Conservation (phyloP, 2,888 invertebrate species). For the Caenorhabditis afra region DNA sequence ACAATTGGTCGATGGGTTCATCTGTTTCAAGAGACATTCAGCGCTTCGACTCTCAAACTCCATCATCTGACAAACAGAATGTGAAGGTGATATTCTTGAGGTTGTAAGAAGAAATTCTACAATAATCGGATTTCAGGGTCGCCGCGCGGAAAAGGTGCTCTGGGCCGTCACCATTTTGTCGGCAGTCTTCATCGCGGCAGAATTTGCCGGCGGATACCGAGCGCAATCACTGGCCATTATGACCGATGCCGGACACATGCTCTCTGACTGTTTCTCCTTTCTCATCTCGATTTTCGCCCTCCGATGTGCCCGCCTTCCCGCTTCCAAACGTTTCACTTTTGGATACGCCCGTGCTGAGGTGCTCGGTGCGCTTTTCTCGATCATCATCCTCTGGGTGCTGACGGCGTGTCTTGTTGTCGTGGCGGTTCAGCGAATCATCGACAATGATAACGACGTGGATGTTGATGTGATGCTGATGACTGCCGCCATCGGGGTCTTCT, state of each 20-base stretch:
- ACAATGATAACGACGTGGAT: conserved; percentile 85
- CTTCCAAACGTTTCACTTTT: conserved; percentile 91
- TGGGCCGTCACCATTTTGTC: conserved; percentile 72
- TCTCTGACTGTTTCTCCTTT: conserved; percentile 97
- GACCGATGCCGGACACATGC: conserved; percentile 92
- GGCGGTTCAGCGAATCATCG: conserved; percentile 90
- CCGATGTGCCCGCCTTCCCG: conserved; percentile 86
- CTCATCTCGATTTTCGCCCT: conserved; percentile 95
- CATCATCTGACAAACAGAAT: conserved; percentile 36
- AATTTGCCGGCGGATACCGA: conserved; percentile 80
- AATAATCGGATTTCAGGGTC: conserved; percentile 63
- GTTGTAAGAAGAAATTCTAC: neutral
- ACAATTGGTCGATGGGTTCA: conserved; percentile 34
- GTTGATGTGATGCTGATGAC: conserved; percentile 90
- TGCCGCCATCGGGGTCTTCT: conserved; percentile 91
- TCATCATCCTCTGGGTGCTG: conserved; percentile 96
- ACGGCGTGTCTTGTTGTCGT: conserved; percentile 94
- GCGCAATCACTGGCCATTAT: conserved; percentile 89
- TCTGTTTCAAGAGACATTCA: conserved; percentile 37
- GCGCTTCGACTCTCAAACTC: no score
- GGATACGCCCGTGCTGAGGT: conserved; percentile 89
- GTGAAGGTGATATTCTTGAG: conserved; percentile 30
- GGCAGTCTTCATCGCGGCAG: conserved; percentile 71
- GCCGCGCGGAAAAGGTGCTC: conserved; percentile 71
- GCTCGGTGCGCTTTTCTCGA: conserved; percentile 84